These are phyloP conservation scores for Drosophila jambulina DNA, from an alignment of 1,140 invertebrate species.

Conservation along the genomic window DNA sequence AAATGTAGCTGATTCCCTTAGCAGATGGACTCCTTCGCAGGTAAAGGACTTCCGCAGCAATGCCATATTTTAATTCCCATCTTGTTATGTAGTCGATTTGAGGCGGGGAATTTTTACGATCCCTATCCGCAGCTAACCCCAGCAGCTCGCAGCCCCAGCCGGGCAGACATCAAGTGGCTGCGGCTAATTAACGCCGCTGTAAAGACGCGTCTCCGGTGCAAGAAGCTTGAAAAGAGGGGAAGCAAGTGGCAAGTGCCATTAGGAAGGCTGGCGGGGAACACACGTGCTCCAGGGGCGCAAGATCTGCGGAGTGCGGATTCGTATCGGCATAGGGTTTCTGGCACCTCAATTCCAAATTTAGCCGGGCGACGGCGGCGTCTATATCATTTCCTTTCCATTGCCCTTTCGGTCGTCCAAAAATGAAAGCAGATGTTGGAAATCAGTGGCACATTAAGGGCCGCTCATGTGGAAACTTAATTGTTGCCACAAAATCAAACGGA, in stretches of 20 bases:
- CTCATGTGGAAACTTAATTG: slow-evolving; percentile 84
- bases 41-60: slow-evolving; percentile 6
- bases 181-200: slow-evolving; percentile 80
- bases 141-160: slow-evolving; percentile 22
- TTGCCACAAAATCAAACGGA: slow-evolving; percentile 62
- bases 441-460: slow-evolving; percentile 81
- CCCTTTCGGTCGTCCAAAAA: slow-evolving; percentile 57
- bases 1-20: not conserved
- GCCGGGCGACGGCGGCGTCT: slow-evolving; percentile 53
- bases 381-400: slow-evolving; percentile 73
- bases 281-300: slow-evolving; percentile 44
- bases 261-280: slow-evolving; percentile 1
- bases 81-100: slow-evolving; percentile 60
- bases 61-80: slow-evolving; percentile 28
- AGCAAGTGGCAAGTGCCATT: slow-evolving; percentile 32
- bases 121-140: slow-evolving; percentile 4
- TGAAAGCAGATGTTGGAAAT: slow-evolving; percentile 84
- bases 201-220: slow-evolving; percentile 18
- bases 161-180: slow-evolving; percentile 72
- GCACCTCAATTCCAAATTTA: slow-evolving; percentile 76
- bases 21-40: not conserved
- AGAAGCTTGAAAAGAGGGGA: not conserved
- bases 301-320: slow-evolving; percentile 11
- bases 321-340: slow-evolving; percentile 66
- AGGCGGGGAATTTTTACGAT: slow-evolving; percentile 41